Conservation (phyloP, 2,797 vertebrate species). For the Anableps anableps region DNA sequence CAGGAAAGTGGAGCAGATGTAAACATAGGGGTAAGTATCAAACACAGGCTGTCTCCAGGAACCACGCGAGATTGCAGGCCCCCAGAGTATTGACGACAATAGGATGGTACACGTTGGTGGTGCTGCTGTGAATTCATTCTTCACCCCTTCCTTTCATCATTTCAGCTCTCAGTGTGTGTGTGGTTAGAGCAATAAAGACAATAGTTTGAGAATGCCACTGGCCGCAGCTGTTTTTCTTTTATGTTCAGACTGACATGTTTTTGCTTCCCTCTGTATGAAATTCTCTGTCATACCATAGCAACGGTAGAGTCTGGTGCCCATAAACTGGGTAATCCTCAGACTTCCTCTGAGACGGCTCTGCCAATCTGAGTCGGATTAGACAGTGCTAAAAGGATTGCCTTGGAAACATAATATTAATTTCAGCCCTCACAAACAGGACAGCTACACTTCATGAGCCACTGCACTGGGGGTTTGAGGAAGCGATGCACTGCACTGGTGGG, state of each 20-base stretch:
- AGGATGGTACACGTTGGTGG: conserved; percentile 42
- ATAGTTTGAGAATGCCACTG: conserved; percentile 28
- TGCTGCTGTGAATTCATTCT: conserved; percentile 31
- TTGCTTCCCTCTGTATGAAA: conserved; percentile 18
- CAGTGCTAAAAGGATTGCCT: conserved; percentile 71
- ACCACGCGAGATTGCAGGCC: conserved; percentile 47
- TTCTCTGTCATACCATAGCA: conserved; percentile 27
- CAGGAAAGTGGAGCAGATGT: conserved; percentile 63
- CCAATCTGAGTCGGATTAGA: conserved; percentile 75
- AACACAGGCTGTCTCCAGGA: conserved; percentile 59
- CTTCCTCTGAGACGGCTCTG: conserved; percentile 65
- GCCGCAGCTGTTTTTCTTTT: conserved; percentile 35
- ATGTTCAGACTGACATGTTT: conserved; percentile 23
- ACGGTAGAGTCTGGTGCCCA: conserved; percentile 37
- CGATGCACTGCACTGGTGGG: conserved; percentile 46
- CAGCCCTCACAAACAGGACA: conserved; percentile 62
- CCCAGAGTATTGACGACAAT: conserved; percentile 52
- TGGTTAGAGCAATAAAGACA: neutral
- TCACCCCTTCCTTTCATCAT: conserved; percentile 41
- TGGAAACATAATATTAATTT: conserved; percentile 78
- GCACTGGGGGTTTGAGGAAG: conserved; percentile 20
- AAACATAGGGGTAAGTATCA: conserved; percentile 67
- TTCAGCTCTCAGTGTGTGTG: conserved; percentile 14
- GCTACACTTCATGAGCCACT: conserved; percentile 53
- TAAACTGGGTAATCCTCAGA: conserved; percentile 68